Evolutionary conservation across 1,140 invertebrate genomes (phyloP).

Genomic region (Gerris buenoi): DNA sequence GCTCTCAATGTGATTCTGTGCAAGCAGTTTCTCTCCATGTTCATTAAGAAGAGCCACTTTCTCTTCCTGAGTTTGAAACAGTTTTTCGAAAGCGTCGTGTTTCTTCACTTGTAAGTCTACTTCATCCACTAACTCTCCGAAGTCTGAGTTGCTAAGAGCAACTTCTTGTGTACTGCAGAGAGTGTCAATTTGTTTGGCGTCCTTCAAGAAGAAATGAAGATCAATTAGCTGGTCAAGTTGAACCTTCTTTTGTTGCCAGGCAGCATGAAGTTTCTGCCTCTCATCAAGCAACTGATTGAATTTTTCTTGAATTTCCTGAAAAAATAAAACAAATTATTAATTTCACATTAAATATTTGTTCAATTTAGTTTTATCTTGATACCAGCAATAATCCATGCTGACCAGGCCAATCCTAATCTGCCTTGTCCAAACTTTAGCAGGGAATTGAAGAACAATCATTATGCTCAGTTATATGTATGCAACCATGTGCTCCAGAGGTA

Average conservation of each 20-base stretch:
- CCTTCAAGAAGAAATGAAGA: constrained; percentile 83
- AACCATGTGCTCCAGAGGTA: too few species aligned
- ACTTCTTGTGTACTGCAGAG: constrained; percentile 78
- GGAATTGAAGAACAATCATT: too few species aligned
- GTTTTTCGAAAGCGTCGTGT: constrained; percentile 78
- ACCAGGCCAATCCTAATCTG: too few species aligned
- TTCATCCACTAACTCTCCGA: constrained; percentile 59
- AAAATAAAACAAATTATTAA: constrained; percentile 16
- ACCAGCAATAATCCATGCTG: too few species aligned
- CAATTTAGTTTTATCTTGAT: too few species aligned
- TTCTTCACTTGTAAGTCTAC: constrained; percentile 74
- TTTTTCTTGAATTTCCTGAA: constrained; percentile 60
- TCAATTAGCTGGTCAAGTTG: constrained; percentile 88
- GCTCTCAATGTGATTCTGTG: constrained; percentile 88
- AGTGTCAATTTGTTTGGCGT: constrained; percentile 85
- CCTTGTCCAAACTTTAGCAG: too few species aligned
- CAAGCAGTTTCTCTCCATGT: constrained; percentile 74
- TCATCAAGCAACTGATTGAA: constrained; percentile 61
- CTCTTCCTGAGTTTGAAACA: constrained; percentile 70
- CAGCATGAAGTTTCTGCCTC: constrained; percentile 56
- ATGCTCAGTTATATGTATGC: too few species aligned
- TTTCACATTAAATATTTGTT: too few species aligned
- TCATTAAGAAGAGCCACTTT: constrained; percentile 69
- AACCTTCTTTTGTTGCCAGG: constrained; percentile 80
- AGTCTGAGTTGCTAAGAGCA: constrained; percentile 41